Evolutionary conservation across 2,888 invertebrate species (phyloP).

Genomic region (Neria commutata): DNA sequence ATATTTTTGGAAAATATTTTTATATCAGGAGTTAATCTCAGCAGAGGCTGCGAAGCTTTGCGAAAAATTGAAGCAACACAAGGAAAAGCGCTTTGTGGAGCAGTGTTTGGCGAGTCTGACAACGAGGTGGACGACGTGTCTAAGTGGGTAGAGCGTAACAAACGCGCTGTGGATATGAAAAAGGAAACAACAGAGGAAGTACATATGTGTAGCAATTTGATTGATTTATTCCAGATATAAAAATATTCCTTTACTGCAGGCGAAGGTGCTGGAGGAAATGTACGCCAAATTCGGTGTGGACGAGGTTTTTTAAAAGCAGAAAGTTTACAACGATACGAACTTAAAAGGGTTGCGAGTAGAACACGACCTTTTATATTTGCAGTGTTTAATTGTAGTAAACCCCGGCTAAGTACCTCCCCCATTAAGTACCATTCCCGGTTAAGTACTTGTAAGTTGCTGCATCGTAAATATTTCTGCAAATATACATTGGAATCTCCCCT

Average conservation of each 20-base stretch:
- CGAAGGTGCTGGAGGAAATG: slow-evolving; percentile 91
- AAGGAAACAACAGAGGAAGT: slow-evolving; percentile 78
- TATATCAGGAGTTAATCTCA: too few species aligned
- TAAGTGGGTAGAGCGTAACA: slow-evolving; percentile 84
- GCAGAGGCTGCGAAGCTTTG: slow-evolving; percentile 80
- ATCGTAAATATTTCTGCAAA: too few species aligned
- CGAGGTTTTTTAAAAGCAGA: slow-evolving; percentile 82
- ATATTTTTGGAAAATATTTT: too few species aligned
- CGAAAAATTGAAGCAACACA: slow-evolving; percentile 76
- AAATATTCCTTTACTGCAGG: too few species aligned
- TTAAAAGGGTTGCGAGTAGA: slow-evolving; percentile 84
- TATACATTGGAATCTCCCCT: too few species aligned
- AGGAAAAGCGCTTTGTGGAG: slow-evolving; percentile 73
- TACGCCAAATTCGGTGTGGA: slow-evolving; percentile 93
- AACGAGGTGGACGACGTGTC: slow-evolving; percentile 76
- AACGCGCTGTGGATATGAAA: slow-evolving; percentile 78
- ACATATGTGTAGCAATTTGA: slow-evolving; percentile 17
- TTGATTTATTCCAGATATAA: too few species aligned
- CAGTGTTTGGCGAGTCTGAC: slow-evolving; percentile 78
- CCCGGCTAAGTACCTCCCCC: too few species aligned
- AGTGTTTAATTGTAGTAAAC: too few species aligned
- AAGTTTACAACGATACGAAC: slow-evolving; percentile 73
- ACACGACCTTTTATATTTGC: too few species aligned
- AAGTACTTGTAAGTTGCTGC: too few species aligned
- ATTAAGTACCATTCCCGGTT: too few species aligned